Base-by-base conservation (phyloP, 2,113 vertebrate species). In the Pteruthius melanotis region DNA sequence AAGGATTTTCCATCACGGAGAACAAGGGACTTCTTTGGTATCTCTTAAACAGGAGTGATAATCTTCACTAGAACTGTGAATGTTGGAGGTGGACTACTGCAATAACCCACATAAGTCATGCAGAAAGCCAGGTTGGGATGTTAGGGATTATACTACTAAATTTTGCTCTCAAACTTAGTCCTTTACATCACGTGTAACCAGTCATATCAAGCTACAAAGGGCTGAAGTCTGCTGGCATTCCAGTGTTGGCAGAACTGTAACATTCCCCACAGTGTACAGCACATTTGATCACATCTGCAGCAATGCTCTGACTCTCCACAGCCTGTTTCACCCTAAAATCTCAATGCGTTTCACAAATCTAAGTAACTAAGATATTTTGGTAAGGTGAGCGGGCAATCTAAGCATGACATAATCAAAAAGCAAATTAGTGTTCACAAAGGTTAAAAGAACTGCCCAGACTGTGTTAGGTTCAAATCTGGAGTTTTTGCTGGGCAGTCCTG, bases 151-250 rank as follows among this genome's bases (percentile, higher is more conserved):
- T 9, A 18, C 18, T 72, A 18, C 39, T 68, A 13, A 50, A 30
- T 76, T 83, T 53, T n/a, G 31, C 14, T 33, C 33, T 83, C 45
- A 64, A 83, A 44, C 8, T 6, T 68, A 33, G 39, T 42, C 30
- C 31, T 87, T 79, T 1, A 0, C 50, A 42, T 54, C 57, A 13
- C 28, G 13, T 0, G 0, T n/a, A 63, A 44, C 21, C 39, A 45
- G 24, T 59, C 35, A 33, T 33, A 68, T 14, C 61, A 71, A 84
- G 44, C 20, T 76, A 60, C 6, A 4, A 49, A 64, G n/a, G 21
- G 49, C 65, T 52, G 53, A 78, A 64, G 10, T 39, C 35, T 0
- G 4, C 37, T 82, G 68, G 50, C 9, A 2, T 70, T 94, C 69
- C 40, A 33, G 3, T 2, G 1, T 7, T 50, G 42, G 33, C 27